phyloP scores from a whole-genome alignment of 2,113 vertebrate genomes.

The Cavia aperea region DNA sequence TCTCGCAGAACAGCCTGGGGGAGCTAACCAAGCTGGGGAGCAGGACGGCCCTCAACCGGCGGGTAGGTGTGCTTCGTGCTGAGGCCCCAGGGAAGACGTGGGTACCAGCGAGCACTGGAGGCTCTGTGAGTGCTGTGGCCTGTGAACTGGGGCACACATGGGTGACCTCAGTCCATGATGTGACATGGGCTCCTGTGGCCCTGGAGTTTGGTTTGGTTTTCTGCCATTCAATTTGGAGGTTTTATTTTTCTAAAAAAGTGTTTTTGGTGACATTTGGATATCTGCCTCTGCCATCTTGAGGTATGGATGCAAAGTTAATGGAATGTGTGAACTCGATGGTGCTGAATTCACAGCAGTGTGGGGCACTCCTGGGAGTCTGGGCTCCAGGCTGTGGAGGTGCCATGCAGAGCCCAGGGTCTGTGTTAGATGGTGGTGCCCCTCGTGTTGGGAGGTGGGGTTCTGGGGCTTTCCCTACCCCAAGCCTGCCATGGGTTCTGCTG shows the following conservation, averaged over 20 bases:
- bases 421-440: neutral
- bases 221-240: neutral
- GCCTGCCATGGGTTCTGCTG: neutral
- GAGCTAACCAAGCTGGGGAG: constrained; percentile 92
- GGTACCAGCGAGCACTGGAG: too few species aligned
- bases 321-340: neutral
- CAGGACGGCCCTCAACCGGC: constrained; percentile 89
- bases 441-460: neutral
- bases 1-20: constrained; percentile 88
- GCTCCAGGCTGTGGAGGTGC: neutral
- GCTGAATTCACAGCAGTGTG: neutral
- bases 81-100: neutral
- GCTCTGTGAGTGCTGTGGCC: neutral
- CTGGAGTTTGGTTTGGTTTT: neutral
- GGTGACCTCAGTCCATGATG: too few species aligned
- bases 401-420: neutral
- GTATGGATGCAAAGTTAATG: neutral
- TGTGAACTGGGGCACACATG: neutral
- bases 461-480: neutral
- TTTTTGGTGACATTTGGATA: neutral
- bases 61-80: constrained; percentile 79
- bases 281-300: neutral
- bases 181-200: neutral
- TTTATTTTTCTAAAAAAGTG: neutral
- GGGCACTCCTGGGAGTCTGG: neutral